phyloP scores from a whole-genome alignment of 2,888 invertebrate species.

The Stenurella melanura region DNA sequence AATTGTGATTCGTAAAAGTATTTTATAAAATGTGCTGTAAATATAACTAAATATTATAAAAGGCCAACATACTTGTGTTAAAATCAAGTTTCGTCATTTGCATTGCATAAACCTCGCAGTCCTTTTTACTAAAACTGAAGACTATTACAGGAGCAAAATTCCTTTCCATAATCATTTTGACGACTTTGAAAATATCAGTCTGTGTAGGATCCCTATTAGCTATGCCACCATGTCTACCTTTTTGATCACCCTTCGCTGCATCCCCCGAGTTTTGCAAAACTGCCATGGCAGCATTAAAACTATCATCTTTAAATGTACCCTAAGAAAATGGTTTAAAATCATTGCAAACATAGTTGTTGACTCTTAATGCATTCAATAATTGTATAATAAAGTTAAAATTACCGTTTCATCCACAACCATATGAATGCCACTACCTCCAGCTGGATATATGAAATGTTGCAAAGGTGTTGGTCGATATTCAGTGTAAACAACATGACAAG shows the following conservation, averaged over 20 bases:
- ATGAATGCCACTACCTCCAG: constrained; percentile 96
- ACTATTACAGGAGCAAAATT: constrained; percentile 99
- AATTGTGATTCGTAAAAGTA: background rate
- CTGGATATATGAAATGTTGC: constrained; percentile 98
- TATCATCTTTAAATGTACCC: constrained; percentile 97
- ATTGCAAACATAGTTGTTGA: too few species aligned
- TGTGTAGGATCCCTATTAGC: constrained; percentile 78
- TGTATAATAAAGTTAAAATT: constrained; percentile 52
- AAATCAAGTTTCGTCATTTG: constrained; percentile 98
- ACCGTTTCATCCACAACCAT: constrained; percentile 95
- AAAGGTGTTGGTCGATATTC: constrained; percentile 98
- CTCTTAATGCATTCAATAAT: background rate
- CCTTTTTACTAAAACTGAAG: constrained; percentile 99
- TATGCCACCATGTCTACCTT: constrained; percentile 85
- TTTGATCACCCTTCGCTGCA: constrained; percentile 87
- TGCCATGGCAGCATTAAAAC: constrained; percentile 98
- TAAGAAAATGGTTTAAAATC: constrained; percentile 64
- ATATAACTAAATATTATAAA: background rate
- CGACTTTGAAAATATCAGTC: constrained; percentile 96
- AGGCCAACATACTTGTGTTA: constrained; percentile 81
- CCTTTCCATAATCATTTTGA: constrained; percentile 99
- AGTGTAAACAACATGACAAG: constrained; percentile 99
- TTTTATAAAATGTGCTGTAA: background rate
- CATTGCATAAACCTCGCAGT: constrained; percentile 97
- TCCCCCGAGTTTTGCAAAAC: constrained; percentile 89